Conservation (phyloP, 35 echinoderm and acorn worm species). For the Anneissia japonica region DNA sequence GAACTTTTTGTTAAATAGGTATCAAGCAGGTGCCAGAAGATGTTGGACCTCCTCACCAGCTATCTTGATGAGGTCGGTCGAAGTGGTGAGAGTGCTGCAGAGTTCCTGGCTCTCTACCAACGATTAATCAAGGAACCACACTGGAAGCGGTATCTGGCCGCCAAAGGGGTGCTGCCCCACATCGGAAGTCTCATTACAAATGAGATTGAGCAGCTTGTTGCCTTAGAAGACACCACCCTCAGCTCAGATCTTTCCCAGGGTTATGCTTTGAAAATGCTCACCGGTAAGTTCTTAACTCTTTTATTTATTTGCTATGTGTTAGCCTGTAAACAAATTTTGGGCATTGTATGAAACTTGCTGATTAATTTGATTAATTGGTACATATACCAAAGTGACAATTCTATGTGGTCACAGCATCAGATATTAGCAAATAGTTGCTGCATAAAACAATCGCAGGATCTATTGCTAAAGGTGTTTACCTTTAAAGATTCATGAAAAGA, state of each 20-base stretch:
- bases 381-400: too few relatives aligned
- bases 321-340: too few relatives aligned
- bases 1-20: conserved; percentile 29
- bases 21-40: conserved; percentile 87
- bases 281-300: conserved; percentile 54
- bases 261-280: conserved; percentile 99
- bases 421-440: too few relatives aligned
- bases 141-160: conserved; percentile 98
- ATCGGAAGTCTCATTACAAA: conserved; percentile 77
- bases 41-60: conserved; percentile 93
- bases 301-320: not conserved
- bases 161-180: conserved; percentile 88
- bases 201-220: conserved; percentile 87
- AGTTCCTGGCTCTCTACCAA: conserved; percentile 93
- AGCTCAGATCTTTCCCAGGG: conserved; percentile 97
- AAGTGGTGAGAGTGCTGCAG: conserved; percentile 85
- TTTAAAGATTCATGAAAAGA: too few relatives aligned
- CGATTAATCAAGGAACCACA: conserved; percentile 79
- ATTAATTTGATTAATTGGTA: too few relatives aligned
- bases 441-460: too few relatives aligned
- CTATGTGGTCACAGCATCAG: too few relatives aligned
- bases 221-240: conserved; percentile 85
- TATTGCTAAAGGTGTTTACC: too few relatives aligned
- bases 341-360: too few relatives aligned
- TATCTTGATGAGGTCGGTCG: conserved; percentile 92